Evolutionary conservation across 2,888 invertebrate species (phyloP).

Genomic region (Hybos culiciformis): DNA sequence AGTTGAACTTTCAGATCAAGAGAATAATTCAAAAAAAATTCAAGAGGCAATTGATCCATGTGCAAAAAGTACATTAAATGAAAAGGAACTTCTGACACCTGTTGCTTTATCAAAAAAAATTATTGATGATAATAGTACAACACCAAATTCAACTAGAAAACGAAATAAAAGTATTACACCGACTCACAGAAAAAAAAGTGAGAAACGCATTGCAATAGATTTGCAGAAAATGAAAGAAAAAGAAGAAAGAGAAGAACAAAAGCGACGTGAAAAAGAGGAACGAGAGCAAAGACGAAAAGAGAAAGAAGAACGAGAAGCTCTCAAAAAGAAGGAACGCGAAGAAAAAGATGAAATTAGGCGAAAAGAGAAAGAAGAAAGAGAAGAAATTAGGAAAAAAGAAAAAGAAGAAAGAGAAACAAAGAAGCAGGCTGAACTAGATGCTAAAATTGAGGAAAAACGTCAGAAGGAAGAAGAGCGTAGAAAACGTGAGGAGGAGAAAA

Average conservation of each 20-base stretch:
- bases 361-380: slow-evolving; percentile 17
- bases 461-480: slow-evolving; percentile 34
- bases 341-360: slow-evolving; percentile 16
- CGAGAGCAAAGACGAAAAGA: slow-evolving; percentile 41
- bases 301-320: slow-evolving; percentile 36
- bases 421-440: slow-evolving; percentile 16
- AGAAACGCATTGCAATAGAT: neutral
- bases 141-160: no score
- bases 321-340: slow-evolving; percentile 34
- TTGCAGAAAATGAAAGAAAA: neutral
- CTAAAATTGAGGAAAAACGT: slow-evolving; percentile 29
- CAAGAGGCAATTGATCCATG: no score
- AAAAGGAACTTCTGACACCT: no score
- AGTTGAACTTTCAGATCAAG: no score
- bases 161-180: no score
- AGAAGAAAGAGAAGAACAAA: slow-evolving; percentile 38
- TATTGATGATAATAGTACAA: no score
- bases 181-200: neutral
- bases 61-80: no score
- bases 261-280: slow-evolving; percentile 38
- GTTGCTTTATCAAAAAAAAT: neutral
- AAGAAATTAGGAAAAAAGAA: slow-evolving; percentile 26
- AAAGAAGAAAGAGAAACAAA: slow-evolving; percentile 20
- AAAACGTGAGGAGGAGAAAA: slow-evolving; percentile 33
- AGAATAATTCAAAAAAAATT: neutral